Base-by-base conservation (phyloP, 2,888 invertebrate species). In the Psylliodes chrysocephalus region DNA sequence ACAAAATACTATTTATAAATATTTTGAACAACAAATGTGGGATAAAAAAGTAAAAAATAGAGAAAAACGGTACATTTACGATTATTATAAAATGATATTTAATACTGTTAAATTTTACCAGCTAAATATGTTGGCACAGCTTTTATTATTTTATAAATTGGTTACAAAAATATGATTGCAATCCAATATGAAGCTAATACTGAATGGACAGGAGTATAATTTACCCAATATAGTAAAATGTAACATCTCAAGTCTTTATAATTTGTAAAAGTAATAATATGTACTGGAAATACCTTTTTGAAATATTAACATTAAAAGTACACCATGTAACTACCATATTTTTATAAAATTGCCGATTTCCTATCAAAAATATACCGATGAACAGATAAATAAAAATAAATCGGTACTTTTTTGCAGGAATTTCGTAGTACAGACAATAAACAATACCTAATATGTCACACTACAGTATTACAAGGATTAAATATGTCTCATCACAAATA, bases 151-250 rank as follows among this genome's bases (percentile, higher is more conserved):
- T 72, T 72, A 77, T 74, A 72, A 78, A 76, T 77, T 78, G 77
- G 74, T 78, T 78, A 80, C 77, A 80, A 80, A 80, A 79, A 79
- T 80, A 80, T 77, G 68, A 74, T 74, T 73, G 77, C 76, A 78
- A 77, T 77, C 74, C 76, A 75, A 72, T 75, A 77, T 75, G 72
- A 78, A 78, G 77, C 78, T 78, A 78, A 77, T 69, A 67, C 67
- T 69, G 74, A 73, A 49, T 71, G 72, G 74, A 72, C 73, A 74
- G 71, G 70, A 75, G 71, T 70, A 70, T 70, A 56, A 70, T 70
- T 59, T 73, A 71, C 55, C 56, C 65, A 68, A 63, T 67, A 66
- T 64, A 70, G 69, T 74, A 72, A 70, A 72, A 67, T 64, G 60
- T 61, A 64, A 54, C 61, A 60, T 57, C 53, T 69, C 51, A 69